phyloP scores from a whole-genome alignment of 2,113 vertebrate species.

The Stigmatopora argus region DNA sequence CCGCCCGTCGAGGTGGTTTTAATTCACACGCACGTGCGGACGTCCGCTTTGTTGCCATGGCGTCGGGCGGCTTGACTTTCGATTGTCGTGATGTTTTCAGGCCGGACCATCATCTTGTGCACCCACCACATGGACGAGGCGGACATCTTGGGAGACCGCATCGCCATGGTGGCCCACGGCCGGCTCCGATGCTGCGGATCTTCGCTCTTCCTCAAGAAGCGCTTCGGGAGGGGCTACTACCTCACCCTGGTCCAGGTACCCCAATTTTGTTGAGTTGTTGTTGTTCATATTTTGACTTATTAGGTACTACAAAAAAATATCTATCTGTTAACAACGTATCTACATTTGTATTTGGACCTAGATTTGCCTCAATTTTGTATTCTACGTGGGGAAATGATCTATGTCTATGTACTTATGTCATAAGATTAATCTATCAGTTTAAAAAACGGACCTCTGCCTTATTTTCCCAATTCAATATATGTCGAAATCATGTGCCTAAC shows the following conservation, averaged over 20 bases:
- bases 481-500: no score
- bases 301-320: no score
- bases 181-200: slow-evolving; percentile 93
- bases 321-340: no score
- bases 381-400: no score
- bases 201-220: slow-evolving; percentile 91
- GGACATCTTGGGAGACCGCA: slow-evolving; percentile 89
- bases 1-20: slow-evolving; percentile 28
- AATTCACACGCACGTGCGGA: slow-evolving; percentile 26
- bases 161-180: slow-evolving; percentile 94
- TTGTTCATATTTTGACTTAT: no score
- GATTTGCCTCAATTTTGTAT: no score
- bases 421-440: no score
- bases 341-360: no score
- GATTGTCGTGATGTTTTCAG: slow-evolving; percentile 58
- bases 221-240: slow-evolving; percentile 92
- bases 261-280: neutral
- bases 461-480: no score
- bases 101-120: slow-evolving; percentile 91
- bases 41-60: slow-evolving; percentile 45
- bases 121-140: slow-evolving; percentile 99
- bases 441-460: no score
- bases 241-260: slow-evolving; percentile 78
- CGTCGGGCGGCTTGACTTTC: slow-evolving; percentile 20
- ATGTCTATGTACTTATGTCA: no score